Conservation (phyloP, 2,888 invertebrate species). For the Teleogryllus oceanicus region DNA sequence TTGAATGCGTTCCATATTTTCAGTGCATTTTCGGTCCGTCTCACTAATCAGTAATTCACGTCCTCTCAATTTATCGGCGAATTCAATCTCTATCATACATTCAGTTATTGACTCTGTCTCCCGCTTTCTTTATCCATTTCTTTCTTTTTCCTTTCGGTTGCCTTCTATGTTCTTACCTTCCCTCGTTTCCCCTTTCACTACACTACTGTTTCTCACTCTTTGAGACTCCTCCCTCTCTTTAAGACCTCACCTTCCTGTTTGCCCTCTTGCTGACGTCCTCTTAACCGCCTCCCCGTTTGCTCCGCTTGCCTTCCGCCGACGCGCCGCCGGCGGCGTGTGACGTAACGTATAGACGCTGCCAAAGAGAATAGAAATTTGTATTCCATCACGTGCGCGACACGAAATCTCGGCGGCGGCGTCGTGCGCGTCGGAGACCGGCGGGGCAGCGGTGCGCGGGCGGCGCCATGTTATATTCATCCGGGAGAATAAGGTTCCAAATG, state of each 20-base stretch:
- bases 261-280: not conserved
- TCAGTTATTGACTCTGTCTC: too few relatives aligned
- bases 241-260: not conserved
- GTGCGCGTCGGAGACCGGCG: not conserved
- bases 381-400: not conserved
- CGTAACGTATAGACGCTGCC: not conserved
- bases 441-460: not conserved
- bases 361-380: conserved; percentile 18
- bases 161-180: too few relatives aligned
- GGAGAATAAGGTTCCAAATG: not conserved
- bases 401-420: not conserved
- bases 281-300: not conserved
- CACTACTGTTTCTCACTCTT: not conserved
- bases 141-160: too few relatives aligned
- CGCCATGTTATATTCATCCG: not conserved
- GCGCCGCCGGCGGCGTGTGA: too few relatives aligned
- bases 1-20: too few relatives aligned
- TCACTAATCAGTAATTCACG: too few relatives aligned
- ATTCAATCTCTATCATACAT: too few relatives aligned
- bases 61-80: too few relatives aligned
- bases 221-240: not conserved
- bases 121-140: too few relatives aligned
- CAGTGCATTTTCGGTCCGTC: too few relatives aligned
- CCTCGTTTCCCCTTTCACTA: not conserved
- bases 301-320: not conserved